Base-by-base conservation (phyloP, 2,888 invertebrate genomes). In the Brachyopa scutellaris region DNA sequence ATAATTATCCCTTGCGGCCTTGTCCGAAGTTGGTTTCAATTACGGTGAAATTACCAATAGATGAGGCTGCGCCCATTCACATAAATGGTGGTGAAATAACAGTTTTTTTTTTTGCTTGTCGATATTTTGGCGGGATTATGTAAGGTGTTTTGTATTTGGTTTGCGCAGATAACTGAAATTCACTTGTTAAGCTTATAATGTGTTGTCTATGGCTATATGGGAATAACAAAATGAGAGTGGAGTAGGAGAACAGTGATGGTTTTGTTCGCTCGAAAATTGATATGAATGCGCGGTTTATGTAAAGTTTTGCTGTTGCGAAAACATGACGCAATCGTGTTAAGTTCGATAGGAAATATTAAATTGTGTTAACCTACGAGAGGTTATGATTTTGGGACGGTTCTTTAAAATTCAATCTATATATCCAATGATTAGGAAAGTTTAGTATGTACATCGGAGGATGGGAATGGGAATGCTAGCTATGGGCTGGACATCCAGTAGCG, bases 1-100 rank as follows among this genome's bases (percentile, higher is more conserved):
- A 80, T 80, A 76, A 76, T 76, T 80, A 76, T 76, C 69, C 69
- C 62, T 36, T 76, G 80, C 64, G 69, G 80, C 47, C 36, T 17
- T 64, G 55, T 69, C 64, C 29, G 19, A 64, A 76, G 64, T 69
- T 31, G 19, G 57, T 80, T 76, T 80, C 51, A 80, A 80, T 76
- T 76, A 80, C 49, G 40, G 3, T 45, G 4, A 26, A 57, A 70
- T 61, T 59, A 31, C 1, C 42, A 31, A 38, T 40, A 19, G n/a
- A n/a, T n/a, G n/a, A n/a, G 19, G 45, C 2, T 3, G 19, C 7
- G 5, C 17, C 26, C 2, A 15, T 26, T 40, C 9, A 26, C n/a
- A n/a, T n/a, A n/a, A 42, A 19, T 33, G 19, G 21, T n/a, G 45
- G 21, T 21, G 21, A 21, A n/a, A 8, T 23, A 26, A 26, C 5